These are phyloP conservation scores for Diprion similis DNA, from an alignment of 1,140 invertebrate species.

Conservation along the genomic window DNA sequence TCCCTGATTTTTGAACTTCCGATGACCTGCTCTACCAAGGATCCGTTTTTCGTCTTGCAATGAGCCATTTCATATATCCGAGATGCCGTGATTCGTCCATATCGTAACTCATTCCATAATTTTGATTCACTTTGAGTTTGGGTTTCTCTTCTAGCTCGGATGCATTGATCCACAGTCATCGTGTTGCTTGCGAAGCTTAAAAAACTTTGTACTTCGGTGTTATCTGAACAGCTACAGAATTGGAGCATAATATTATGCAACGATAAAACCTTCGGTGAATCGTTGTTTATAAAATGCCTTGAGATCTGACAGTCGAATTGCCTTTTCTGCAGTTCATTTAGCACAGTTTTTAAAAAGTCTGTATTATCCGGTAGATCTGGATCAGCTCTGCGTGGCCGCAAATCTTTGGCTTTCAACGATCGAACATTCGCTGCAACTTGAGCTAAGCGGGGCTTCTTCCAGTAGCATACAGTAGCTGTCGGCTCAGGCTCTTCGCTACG, in stretches of 20 bases:
- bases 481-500: conserved; percentile 51
- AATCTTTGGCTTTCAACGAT: conserved; percentile 27
- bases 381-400: conserved; percentile 14
- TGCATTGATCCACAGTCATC: conserved; percentile 30
- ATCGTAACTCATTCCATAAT: conserved; percentile 35
- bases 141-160: conserved; percentile 13
- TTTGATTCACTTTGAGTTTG: conserved; percentile 14
- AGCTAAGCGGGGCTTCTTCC: conserved; percentile 31
- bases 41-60: conserved; percentile 22
- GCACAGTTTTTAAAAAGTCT: conserved; percentile 21
- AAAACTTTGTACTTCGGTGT: conserved; percentile 18
- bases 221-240: conserved; percentile 7
- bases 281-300: conserved; percentile 14
- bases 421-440: conserved; percentile 29
- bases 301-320: conserved; percentile 22
- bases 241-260: conserved; percentile 5
- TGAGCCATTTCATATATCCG: conserved; percentile 24
- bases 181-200: conserved; percentile 19
- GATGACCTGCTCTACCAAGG: conserved; percentile 32
- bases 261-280: conserved; percentile 7
- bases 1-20: conserved; percentile 41
- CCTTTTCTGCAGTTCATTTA: conserved; percentile 19
- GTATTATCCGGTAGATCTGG: conserved; percentile 14
- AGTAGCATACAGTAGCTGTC: conserved; percentile 49
- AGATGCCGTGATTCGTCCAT: conserved; percentile 47